These are phyloP conservation scores for Silurus aristotelis DNA, from an alignment of 2,797 vertebrate genomes.

Conservation along the genomic window DNA sequence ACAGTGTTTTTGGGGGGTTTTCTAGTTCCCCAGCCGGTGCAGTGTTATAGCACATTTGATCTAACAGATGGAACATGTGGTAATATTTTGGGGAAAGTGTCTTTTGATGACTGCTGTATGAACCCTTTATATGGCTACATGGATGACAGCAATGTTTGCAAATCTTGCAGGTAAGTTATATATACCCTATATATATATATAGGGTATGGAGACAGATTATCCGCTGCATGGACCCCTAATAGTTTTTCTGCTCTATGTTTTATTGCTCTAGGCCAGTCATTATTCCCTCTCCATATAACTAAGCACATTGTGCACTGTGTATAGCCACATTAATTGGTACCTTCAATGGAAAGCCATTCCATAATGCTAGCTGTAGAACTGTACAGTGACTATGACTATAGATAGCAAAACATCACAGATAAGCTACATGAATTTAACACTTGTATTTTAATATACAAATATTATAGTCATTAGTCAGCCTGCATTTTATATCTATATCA, in stretches of 20 bases:
- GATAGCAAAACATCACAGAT: not conserved
- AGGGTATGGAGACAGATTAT: no score
- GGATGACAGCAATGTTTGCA: slow-evolving; percentile 26
- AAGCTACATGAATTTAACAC: not conserved
- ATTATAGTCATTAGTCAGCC: not conserved
- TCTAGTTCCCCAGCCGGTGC: slow-evolving; percentile 42
- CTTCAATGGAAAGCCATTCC: not conserved
- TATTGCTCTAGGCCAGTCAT: not conserved
- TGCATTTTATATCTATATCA: not conserved
- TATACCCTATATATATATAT: no score
- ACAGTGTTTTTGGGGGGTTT: not conserved
- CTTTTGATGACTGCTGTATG: slow-evolving; percentile 45
- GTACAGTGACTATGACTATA: not conserved
- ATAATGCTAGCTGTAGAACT: not conserved
- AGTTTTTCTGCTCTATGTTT: not conserved
- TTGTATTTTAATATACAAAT: not conserved
- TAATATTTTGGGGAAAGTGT: slow-evolving; percentile 33
- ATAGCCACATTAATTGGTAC: not conserved
- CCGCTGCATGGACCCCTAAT: no score
- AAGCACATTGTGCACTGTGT: not conserved
- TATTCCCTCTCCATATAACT: not conserved
- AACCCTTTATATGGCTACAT: slow-evolving; percentile 49
- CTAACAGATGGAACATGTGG: slow-evolving; percentile 34
- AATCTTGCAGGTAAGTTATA: slow-evolving; percentile 56
- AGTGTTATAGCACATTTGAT: slow-evolving; percentile 51